Evolutionary conservation across 2,888 invertebrate species (phyloP), one percentile per base, ranked within the genome.

Genomic region (Eudasyphora cyanicolor): DNA sequence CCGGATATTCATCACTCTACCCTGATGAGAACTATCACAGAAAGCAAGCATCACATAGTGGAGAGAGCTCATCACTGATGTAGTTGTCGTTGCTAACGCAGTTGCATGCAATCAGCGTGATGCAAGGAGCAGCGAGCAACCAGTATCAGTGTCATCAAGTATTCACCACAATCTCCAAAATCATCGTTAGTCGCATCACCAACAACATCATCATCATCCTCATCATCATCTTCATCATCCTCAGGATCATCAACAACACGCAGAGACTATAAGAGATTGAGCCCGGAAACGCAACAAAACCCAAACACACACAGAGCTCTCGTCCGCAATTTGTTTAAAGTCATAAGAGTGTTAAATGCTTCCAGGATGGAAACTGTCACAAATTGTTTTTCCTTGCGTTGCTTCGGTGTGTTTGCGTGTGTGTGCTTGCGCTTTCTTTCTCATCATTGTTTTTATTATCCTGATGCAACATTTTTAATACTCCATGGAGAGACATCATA

Each of bases 121-220:
- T 38, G 54, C n/a, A 57, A 19, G 29, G 27, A 49, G n/a, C 57
- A n/a, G n/a, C n/a, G n/a, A 70, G 62, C 62, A 71, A 75, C 35
- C 21, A 77, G 74, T 29, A 69, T 82, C 57, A 19, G 67, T 73
- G 57, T 73, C 82, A 76, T 76, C 70, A 82, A 78, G 62, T 49
- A 79, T 71, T 75, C 71, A 64, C 70, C 82, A 82, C 82, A 79
- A 79, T 60, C 57, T 51, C 14, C 62, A 71, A 62, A 62, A 71
- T 12, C 19, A 51, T 51, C 51, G 17, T 10, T 24, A 54, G 7
- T 24, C n/a, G 6, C 49, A 49, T 49, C 17, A 17, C 19, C 49
- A 49, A 19, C 17, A 19, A 1, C 19, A 51, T 51, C 27, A 57
- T 27, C 24, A 57, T 57, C 14, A 6, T 57, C 19, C 24, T 6